phyloP scores from a whole-genome alignment of 2,113 vertebrate genomes.

The Pseudolaguvia tuberculata region DNA sequence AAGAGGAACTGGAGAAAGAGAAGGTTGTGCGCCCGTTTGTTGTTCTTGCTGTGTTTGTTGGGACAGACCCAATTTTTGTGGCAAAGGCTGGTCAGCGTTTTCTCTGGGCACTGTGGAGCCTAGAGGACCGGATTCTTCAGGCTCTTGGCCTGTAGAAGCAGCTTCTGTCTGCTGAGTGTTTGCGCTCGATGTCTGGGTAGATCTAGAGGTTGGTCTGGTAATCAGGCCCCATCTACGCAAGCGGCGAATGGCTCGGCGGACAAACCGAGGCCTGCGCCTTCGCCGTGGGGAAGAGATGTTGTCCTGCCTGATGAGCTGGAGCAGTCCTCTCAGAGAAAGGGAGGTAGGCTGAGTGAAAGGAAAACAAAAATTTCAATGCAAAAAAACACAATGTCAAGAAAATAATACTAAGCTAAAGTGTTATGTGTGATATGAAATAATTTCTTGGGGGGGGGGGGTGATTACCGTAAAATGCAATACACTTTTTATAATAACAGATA shows the following conservation, averaged over 20 bases:
- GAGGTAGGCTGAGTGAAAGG: conserved; percentile 68
- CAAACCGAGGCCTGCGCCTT: conserved; percentile 70
- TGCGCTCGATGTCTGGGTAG: conserved; percentile 55
- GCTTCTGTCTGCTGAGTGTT: conserved; percentile 55
- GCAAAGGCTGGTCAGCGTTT: conserved; percentile 65
- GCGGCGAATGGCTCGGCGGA: conserved; percentile 75
- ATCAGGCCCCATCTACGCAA: conserved; percentile 81
- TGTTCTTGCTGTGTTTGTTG: conserved; percentile 52
- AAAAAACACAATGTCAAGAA: no score
- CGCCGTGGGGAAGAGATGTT: conserved; percentile 66
- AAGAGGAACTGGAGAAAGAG: conserved; percentile 54
- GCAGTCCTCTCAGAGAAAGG: conserved; percentile 79
- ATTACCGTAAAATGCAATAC: no score
- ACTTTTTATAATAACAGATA: no score
- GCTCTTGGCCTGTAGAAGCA: conserved; percentile 52
- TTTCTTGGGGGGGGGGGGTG: no score
- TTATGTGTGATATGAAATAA: no score
- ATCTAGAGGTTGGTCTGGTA: conserved; percentile 63
- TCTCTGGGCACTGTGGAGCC: conserved; percentile 63
- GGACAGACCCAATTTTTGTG: conserved; percentile 66
- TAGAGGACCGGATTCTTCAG: conserved; percentile 47
- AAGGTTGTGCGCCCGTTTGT: conserved; percentile 40
- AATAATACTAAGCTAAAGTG: no score
- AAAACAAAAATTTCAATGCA: background rate
- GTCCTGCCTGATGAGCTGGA: conserved; percentile 81